phyloP scores from a whole-genome alignment of 2,888 invertebrate species.

The Esperia sulphurella region DNA sequence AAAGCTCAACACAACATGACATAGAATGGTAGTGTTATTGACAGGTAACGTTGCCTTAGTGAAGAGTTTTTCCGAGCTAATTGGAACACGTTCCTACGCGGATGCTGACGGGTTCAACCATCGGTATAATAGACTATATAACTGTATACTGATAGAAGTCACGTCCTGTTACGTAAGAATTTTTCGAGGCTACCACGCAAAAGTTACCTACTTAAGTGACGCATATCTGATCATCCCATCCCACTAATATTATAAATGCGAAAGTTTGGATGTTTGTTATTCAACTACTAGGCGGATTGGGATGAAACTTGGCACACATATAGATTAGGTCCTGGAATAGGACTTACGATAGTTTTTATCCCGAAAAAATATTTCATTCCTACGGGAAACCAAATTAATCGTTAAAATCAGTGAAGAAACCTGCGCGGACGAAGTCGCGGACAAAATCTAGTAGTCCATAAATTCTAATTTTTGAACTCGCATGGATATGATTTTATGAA shows the following conservation, averaged over 20 bases:
- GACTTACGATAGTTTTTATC: too few relatives aligned
- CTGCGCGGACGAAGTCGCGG: too few relatives aligned
- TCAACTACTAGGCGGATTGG: too few relatives aligned
- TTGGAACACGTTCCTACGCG: conserved; percentile 27
- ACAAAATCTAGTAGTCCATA: too few relatives aligned
- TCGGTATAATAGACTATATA: background rate
- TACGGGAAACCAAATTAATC: too few relatives aligned
- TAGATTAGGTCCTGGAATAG: too few relatives aligned
- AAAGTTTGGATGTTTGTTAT: too few relatives aligned
- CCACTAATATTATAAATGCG: too few relatives aligned
- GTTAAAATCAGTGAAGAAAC: too few relatives aligned
- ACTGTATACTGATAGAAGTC: background rate
- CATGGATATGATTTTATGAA: background rate
- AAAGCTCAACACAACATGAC: background rate
- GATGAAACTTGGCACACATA: too few relatives aligned
- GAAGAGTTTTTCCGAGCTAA: conserved; percentile 15
- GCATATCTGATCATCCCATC: background rate
- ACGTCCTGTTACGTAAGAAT: background rate
- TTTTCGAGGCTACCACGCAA: background rate
- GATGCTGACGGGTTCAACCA: conserved; percentile 6
- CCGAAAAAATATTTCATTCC: too few relatives aligned
- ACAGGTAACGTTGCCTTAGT: conserved; percentile 9
- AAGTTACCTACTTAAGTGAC: background rate
- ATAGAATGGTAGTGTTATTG: conserved; percentile 4
- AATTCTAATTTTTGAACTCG: background rate